phyloP scores from a whole-genome alignment of 1,140 invertebrate genomes.

The Bilobella aurantiaca region DNA sequence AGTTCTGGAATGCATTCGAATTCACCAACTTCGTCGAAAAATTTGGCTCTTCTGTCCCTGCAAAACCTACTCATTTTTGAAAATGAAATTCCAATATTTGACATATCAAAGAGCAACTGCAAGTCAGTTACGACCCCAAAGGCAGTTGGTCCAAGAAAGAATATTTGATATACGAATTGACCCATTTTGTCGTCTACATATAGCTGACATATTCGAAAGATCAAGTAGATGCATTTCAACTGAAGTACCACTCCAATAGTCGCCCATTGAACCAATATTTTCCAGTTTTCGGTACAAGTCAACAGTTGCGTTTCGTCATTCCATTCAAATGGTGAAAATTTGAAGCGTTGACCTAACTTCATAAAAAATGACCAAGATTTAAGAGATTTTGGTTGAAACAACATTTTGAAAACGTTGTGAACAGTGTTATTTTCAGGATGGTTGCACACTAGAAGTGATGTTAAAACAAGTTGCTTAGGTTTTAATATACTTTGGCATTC shows the following conservation, averaged over 20 bases:
- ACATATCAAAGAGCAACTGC: not conserved
- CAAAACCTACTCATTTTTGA: not conserved
- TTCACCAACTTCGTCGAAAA: not conserved
- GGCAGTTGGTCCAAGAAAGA: not conserved
- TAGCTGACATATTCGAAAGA: not conserved
- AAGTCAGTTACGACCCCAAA: not conserved
- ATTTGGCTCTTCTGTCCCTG: not conserved
- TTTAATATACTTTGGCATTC: too few species aligned
- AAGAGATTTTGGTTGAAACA: not conserved
- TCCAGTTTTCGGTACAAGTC: not conserved
- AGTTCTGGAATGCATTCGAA: not conserved
- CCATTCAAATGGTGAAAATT: not conserved
- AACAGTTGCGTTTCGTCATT: not conserved
- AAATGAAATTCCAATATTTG: not conserved
- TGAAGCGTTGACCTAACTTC: not conserved
- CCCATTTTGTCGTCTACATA: not conserved
- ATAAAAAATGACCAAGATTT: not conserved
- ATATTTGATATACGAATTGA: not conserved
- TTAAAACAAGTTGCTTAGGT: too few species aligned
- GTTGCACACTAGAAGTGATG: too few species aligned
- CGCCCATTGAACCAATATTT: not conserved
- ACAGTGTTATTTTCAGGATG: too few species aligned
- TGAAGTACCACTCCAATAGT: not conserved
- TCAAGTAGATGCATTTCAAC: not conserved
- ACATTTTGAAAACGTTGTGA: not conserved